These are phyloP conservation scores for Drosophila greeni DNA, from an alignment of 2,888 invertebrate species.

Conservation along the genomic window DNA sequence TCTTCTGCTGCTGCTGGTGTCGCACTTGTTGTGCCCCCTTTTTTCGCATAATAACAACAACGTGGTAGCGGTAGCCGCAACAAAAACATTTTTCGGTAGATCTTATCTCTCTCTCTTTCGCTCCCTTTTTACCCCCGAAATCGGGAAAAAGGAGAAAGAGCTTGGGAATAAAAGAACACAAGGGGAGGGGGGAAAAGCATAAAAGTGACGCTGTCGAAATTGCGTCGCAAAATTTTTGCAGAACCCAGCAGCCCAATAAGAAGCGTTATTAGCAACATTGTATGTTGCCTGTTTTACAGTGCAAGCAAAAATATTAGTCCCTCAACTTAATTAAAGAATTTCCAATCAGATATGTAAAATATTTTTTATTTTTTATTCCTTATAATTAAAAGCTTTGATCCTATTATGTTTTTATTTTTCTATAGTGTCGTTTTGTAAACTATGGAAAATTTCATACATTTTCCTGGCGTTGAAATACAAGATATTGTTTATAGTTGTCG, in stretches of 20 bases:
- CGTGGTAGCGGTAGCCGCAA: not conserved
- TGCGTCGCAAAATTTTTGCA: constrained; percentile 63
- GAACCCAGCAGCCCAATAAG: constrained; percentile 31
- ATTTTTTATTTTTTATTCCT: too few species aligned
- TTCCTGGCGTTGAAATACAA: not conserved
- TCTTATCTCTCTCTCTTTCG: not conserved
- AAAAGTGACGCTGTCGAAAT: constrained; percentile 54
- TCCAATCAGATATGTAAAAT: too few species aligned
- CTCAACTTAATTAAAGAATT: not conserved
- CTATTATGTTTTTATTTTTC: too few species aligned
- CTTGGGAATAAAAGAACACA: not conserved
- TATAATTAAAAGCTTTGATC: too few species aligned
- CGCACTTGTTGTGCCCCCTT: constrained; percentile 63
- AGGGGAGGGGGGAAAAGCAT: constrained; percentile 27
- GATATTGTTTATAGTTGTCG: not conserved
- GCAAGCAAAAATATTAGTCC: constrained; percentile 10
- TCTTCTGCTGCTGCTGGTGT: constrained; percentile 44
- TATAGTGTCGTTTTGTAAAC: too few species aligned
- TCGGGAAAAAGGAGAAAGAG: not conserved
- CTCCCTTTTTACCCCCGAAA: constrained; percentile 27
- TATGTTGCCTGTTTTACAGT: constrained; percentile 39
- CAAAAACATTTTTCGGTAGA: constrained; percentile 25
- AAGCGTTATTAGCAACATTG: constrained; percentile 30
- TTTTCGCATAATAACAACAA: constrained; percentile 29
- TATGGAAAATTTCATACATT: not conserved